Evolutionary conservation across 2,888 invertebrate species (phyloP).

Genomic region (Drosophila pseudotalamancana): DNA sequence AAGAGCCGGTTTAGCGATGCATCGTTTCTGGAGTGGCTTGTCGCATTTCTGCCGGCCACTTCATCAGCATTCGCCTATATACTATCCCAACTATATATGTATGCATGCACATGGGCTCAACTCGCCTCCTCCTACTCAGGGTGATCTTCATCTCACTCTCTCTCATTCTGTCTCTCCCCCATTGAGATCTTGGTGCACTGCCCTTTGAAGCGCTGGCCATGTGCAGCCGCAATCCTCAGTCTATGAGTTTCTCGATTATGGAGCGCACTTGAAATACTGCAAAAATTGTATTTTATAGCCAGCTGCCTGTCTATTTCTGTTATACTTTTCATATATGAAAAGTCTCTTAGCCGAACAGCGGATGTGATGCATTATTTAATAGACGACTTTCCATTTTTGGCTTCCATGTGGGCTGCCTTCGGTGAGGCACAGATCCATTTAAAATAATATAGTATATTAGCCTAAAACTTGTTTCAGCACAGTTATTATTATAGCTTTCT

Average conservation of each 20-base stretch:
- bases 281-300: slow-evolving; percentile 11
- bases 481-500: slow-evolving; percentile 23
- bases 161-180: slow-evolving; percentile 1
- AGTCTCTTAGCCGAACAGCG: slow-evolving; percentile 23
- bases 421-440: slow-evolving; percentile 13
- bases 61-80: slow-evolving; percentile 44
- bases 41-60: slow-evolving; percentile 68
- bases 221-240: slow-evolving; percentile 21
- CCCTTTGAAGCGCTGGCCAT: slow-evolving; percentile 47
- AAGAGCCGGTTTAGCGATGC: slow-evolving; percentile 66
- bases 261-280: slow-evolving; percentile 42
- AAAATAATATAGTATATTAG: slow-evolving; percentile 18
- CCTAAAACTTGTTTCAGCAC: slow-evolving; percentile 31
- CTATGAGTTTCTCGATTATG: slow-evolving; percentile 8
- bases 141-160: slow-evolving; percentile 23
- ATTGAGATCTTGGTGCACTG: slow-evolving; percentile 37
- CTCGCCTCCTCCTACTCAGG: slow-evolving; percentile 19
- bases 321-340: slow-evolving; percentile 25
- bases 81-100: slow-evolving; percentile 12
- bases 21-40: slow-evolving; percentile 61
- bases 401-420: slow-evolving; percentile 18
- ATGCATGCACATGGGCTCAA: slow-evolving; percentile 20
- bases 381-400: slow-evolving; percentile 51
- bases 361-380: slow-evolving; percentile 59
- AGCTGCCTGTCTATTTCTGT: slow-evolving; percentile 45